phyloP scores from a whole-genome alignment of 2,113 vertebrate genomes.

The Propithecus coquereli region DNA sequence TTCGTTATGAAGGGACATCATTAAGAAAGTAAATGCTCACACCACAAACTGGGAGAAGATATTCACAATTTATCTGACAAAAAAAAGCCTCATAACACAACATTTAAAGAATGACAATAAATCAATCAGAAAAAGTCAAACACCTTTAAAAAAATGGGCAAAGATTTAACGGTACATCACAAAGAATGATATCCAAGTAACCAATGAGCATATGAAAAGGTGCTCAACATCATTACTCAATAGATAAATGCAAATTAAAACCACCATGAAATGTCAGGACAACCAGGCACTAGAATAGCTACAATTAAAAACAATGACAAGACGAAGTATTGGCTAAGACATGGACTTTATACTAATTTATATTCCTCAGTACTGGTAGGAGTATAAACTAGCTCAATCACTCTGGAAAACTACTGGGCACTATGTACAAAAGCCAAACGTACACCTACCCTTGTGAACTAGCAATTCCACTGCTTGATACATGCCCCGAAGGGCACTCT shows the following conservation, averaged over 20 bases:
- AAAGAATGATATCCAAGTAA: not conserved
- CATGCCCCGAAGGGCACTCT: not conserved
- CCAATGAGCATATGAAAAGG: not conserved
- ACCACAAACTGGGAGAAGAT: not conserved
- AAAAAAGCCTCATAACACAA: not conserved
- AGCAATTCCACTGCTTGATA: not conserved
- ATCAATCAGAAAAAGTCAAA: not conserved
- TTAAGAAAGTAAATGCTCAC: not conserved
- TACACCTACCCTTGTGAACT: not conserved
- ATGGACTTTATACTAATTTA: no score
- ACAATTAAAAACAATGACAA: not conserved
- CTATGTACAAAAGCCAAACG: not conserved
- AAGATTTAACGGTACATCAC: not conserved
- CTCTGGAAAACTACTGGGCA: not conserved
- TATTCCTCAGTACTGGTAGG: not conserved
- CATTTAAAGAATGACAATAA: not conserved
- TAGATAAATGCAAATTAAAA: not conserved
- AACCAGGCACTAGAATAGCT: not conserved
- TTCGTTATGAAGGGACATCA: not conserved
- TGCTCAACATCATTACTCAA: not conserved
- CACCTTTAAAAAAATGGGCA: not conserved
- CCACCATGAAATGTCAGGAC: not conserved
- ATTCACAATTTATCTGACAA: not conserved
- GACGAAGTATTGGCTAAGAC: not conserved
- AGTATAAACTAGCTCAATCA: not conserved